Base-by-base conservation (phyloP, 2,113 vertebrate species). In the Ochotona princeps region DNA sequence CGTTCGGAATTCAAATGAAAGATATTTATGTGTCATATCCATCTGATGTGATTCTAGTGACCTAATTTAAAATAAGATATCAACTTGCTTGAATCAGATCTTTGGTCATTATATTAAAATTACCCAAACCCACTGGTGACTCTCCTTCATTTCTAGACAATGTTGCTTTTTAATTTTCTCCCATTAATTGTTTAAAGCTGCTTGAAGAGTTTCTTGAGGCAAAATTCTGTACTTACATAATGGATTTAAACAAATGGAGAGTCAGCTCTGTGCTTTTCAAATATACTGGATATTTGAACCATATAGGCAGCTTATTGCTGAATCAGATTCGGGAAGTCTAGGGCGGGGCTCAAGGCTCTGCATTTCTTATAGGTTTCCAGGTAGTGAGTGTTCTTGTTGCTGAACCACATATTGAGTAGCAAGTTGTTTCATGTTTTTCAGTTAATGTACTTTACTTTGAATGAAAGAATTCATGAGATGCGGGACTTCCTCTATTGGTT, bases 401-500 rank as follows among this genome's bases (percentile, higher is more conserved):
- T 17, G 14, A 82, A 49, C 47, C 54, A 38, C 26, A 25, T 10
- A 63, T 38, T 18, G 32, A 67, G 32, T 35, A 35, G 61, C 17
- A 11, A 67, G 13, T 1, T 75, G 57, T 86, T 82, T 38, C 5
- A 30, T 25, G 57, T 30, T 67, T 95, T 75, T 89, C 32, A 74
- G 49, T 67, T 44, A 66, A 38, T 32, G 8, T 49, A 61, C 82
- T 79, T 44, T 65, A 38, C 76, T 38, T 69, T 91, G 47, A 67
- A 87, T 81, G 30, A 78, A 92, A 82, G 32, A 80, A 81, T 79
- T 87, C 35, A 85, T 21, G 47, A 89, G 65, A 94, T 54, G 69
- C 87, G 8, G 44, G 54, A 20, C 38, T 83, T 72, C 35, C 21
- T 95, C 92, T 93, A 0, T 15, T 17, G 75, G 76, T 97, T 97